Evolutionary conservation across 2,797 vertebrate genomes (phyloP).

Genomic region (Amblyraja radiata): DNA sequence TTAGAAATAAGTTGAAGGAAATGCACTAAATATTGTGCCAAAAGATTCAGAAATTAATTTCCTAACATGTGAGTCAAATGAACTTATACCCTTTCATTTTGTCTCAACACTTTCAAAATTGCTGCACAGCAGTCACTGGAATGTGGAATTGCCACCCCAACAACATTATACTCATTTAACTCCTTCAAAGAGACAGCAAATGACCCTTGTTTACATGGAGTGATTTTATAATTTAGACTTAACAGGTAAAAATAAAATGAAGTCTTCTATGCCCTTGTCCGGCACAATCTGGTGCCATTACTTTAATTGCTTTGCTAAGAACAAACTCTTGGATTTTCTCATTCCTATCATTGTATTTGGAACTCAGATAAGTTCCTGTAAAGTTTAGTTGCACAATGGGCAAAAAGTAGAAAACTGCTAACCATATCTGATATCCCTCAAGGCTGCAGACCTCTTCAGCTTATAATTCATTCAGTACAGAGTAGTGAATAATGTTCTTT

Average conservation of each 20-base stretch:
- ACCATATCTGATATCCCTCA: not conserved
- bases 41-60: not conserved
- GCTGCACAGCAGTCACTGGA: not conserved
- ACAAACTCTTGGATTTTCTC: not conserved
- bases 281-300: not conserved
- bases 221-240: not conserved
- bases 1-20: not conserved
- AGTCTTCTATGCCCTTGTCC: not conserved
- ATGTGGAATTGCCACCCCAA: not conserved
- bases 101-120: not conserved
- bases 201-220: not conserved
- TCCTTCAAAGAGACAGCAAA: not conserved
- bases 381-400: conserved; percentile 4
- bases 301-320: not conserved
- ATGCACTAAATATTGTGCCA: not conserved
- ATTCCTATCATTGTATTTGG: conserved; percentile 9
- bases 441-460: not conserved
- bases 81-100: not conserved
- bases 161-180: not conserved
- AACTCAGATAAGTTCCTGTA: conserved; percentile 6
- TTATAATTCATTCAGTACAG: not conserved
- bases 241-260: not conserved
- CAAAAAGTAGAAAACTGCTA: conserved; percentile 10
- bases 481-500: conserved; percentile 18
- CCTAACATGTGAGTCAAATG: not conserved